phyloP scores from a whole-genome alignment of 2,113 vertebrate species.

The Numenius arquata region DNA sequence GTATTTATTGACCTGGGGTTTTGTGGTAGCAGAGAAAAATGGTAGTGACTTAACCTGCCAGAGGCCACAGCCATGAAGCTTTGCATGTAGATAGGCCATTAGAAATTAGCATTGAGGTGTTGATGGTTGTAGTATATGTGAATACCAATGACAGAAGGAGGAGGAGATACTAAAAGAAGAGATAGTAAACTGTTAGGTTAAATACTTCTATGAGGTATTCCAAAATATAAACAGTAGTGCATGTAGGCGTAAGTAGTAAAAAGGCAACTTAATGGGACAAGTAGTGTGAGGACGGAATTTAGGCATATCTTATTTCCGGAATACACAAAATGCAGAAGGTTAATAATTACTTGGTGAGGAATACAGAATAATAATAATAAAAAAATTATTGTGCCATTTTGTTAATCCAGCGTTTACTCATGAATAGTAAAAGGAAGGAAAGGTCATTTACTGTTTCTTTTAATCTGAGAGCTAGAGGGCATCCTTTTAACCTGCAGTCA shows the following conservation, averaged over 20 bases:
- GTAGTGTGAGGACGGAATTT: background rate
- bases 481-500: background rate
- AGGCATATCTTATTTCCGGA: background rate
- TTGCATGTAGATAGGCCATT: background rate
- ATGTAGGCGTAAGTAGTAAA: background rate
- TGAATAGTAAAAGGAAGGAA: background rate
- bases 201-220: background rate
- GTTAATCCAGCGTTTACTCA: background rate
- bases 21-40: background rate
- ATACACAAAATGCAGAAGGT: background rate
- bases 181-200: background rate
- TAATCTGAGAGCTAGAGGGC: background rate
- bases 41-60: background rate
- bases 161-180: background rate
- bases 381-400: background rate
- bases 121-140: background rate
- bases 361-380: background rate
- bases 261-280: background rate
- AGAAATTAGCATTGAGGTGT: background rate
- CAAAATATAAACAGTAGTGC: background rate
- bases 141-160: background rate
- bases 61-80: background rate
- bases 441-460: background rate
- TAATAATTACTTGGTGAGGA: background rate
- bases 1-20: background rate